Evolutionary conservation across 2,797 vertebrate species (phyloP).

Genomic region (Chaenodraco wilsoni): DNA sequence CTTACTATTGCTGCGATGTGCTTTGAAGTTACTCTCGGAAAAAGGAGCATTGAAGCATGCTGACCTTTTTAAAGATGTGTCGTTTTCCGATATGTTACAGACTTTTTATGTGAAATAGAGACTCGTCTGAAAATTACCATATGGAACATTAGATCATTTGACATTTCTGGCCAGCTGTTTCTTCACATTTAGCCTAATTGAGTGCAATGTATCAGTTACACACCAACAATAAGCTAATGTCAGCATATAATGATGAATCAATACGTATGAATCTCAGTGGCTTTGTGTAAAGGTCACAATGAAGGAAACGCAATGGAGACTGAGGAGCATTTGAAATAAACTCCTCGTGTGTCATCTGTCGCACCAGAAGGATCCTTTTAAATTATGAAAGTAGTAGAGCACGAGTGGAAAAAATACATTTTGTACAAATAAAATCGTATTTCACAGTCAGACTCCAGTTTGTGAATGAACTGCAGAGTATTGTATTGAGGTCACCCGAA

Average conservation of each 20-base stretch:
- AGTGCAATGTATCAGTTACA: constrained; percentile 52
- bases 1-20: constrained; percentile 1
- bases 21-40: constrained; percentile 14
- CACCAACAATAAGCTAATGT: constrained; percentile 48
- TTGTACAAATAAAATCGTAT: not conserved
- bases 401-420: constrained; percentile 28
- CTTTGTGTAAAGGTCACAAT: constrained; percentile 62
- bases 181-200: constrained; percentile 55
- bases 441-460: constrained; percentile 3
- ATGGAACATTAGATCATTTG: constrained; percentile 6
- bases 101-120: constrained; percentile 19
- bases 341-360: constrained; percentile 30
- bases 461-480: not conserved
- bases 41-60: not conserved
- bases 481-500: constrained; percentile 9
- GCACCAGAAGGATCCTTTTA: constrained; percentile 37
- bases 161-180: constrained; percentile 33
- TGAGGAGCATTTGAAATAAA: constrained; percentile 47
- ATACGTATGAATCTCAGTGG: constrained; percentile 41
- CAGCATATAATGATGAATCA: constrained; percentile 54
- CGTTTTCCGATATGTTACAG: not conserved
- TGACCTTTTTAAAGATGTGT: constrained; percentile 32
- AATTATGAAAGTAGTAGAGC: constrained; percentile 17
- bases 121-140: constrained; percentile 25
- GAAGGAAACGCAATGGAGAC: constrained; percentile 48